Evolutionary conservation across 2,797 vertebrate genomes (phyloP).

Genomic region (Hozukius guyotensis): DNA sequence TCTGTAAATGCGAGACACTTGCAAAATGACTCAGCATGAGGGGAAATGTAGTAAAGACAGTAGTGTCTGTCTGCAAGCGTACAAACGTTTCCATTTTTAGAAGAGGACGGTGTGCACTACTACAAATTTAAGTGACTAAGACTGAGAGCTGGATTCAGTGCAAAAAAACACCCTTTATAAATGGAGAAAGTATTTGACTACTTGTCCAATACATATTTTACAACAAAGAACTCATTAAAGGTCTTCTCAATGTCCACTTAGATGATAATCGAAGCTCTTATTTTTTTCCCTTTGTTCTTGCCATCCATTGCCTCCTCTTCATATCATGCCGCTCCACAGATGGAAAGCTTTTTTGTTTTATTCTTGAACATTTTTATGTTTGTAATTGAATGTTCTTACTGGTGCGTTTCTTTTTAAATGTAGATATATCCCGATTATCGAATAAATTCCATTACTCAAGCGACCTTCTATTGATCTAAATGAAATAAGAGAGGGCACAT

Average conservation of each 20-base stretch:
- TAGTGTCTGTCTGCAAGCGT: not conserved
- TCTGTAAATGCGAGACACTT: conserved; percentile 9
- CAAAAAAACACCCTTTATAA: not conserved
- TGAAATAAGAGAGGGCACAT: conserved; percentile 3
- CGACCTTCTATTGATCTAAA: not conserved
- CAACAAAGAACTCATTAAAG: not conserved
- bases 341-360: conserved; percentile 1
- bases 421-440: not conserved
- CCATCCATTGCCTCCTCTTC: not conserved
- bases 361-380: not conserved
- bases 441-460: not conserved
- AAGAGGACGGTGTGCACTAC: not conserved
- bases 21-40: conserved; percentile 23
- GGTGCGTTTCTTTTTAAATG: conserved; percentile 1
- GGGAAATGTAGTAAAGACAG: not conserved
- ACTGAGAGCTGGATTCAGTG: not conserved
- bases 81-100: conserved; percentile 18
- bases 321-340: not conserved
- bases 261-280: not conserved
- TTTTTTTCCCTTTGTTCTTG: not conserved
- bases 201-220: conserved; percentile 19
- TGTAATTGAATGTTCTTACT: not conserved
- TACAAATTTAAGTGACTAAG: not conserved
- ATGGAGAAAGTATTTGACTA: not conserved
- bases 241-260: not conserved